Evolutionary conservation across 2,113 vertebrate genomes (phyloP).

Genomic region (Macquaria australasica): DNA sequence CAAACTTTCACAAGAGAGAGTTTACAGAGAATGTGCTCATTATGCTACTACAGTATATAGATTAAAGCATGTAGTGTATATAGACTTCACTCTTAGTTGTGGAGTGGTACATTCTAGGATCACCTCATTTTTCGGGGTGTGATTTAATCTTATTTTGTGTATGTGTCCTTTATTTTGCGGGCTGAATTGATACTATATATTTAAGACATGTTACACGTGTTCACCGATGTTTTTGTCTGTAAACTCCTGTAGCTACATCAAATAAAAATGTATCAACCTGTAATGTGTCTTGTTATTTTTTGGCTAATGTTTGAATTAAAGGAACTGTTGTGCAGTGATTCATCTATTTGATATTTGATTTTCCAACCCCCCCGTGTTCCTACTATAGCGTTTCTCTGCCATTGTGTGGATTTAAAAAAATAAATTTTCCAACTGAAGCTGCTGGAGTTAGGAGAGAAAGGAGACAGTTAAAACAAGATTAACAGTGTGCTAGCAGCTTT

Average conservation of each 20-base stretch:
- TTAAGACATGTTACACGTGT: slow-evolving; percentile 48
- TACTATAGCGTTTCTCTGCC: background rate
- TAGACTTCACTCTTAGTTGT: slow-evolving; percentile 76
- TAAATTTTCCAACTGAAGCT: background rate
- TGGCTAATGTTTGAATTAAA: background rate
- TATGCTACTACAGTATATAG: slow-evolving; percentile 33
- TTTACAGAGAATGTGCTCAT: slow-evolving; percentile 34
- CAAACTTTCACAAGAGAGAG: slow-evolving; percentile 19
- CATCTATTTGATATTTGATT: background rate
- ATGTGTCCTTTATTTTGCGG: slow-evolving; percentile 57
- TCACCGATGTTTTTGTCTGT: slow-evolving; percentile 24
- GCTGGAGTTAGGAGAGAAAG: background rate
- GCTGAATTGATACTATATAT: slow-evolving; percentile 55
- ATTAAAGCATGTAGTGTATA: slow-evolving; percentile 50
- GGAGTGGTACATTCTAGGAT: slow-evolving; percentile 74
- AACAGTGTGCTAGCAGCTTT: too few relatives aligned
- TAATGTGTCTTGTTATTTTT: background rate
- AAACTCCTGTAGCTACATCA: slow-evolving; percentile 31
- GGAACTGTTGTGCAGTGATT: background rate
- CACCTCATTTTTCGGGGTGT: slow-evolving; percentile 84
- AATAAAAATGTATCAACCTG: slow-evolving; percentile 57
- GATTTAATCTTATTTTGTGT: slow-evolving; percentile 40
- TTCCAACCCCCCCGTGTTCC: too few relatives aligned
- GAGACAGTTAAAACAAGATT: too few relatives aligned
- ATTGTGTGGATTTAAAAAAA: background rate